Evolutionary conservation across 2,888 invertebrate genomes (phyloP).

Genomic region (Creontiades dilutus): DNA sequence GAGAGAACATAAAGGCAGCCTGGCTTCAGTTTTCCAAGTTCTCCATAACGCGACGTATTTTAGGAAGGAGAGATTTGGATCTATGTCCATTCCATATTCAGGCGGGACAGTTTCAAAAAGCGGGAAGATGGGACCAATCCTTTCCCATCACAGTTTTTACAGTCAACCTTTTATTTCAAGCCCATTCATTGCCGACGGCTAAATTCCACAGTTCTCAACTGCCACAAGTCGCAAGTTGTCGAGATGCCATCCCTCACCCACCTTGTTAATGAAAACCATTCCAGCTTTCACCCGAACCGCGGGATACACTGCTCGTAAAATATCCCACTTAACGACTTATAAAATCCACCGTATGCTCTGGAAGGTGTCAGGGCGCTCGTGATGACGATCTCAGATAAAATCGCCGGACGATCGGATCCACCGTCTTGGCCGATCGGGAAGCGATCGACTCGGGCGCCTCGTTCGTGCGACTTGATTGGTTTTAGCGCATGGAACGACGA

Average conservation of each 20-base stretch:
- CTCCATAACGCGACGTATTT: no score
- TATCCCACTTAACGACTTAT: slow-evolving; percentile 50
- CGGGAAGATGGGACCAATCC: no score
- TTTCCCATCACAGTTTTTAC: no score
- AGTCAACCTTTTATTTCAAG: no score
- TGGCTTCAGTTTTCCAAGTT: no score
- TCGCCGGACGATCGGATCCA: slow-evolving; percentile 8
- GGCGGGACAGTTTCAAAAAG: no score
- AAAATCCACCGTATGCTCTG: neutral
- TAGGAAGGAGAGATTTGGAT: no score
- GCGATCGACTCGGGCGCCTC: neutral
- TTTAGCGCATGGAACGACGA: neutral
- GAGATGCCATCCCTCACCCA: slow-evolving; percentile 6
- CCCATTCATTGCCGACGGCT: neutral
- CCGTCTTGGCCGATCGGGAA: neutral
- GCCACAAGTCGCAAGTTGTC: neutral
- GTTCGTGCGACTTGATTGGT: slow-evolving; percentile 10
- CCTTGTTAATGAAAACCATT: slow-evolving; percentile 25
- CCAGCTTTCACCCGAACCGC: neutral
- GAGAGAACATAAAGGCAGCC: no score
- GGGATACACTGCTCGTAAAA: slow-evolving; percentile 13
- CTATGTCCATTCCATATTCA: no score
- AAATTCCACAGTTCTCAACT: neutral
- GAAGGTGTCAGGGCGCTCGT: slow-evolving; percentile 10
- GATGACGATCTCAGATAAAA: slow-evolving; percentile 27